Evolutionary conservation across 2,113 vertebrate species (phyloP).

Genomic region (Carassius auratus): DNA sequence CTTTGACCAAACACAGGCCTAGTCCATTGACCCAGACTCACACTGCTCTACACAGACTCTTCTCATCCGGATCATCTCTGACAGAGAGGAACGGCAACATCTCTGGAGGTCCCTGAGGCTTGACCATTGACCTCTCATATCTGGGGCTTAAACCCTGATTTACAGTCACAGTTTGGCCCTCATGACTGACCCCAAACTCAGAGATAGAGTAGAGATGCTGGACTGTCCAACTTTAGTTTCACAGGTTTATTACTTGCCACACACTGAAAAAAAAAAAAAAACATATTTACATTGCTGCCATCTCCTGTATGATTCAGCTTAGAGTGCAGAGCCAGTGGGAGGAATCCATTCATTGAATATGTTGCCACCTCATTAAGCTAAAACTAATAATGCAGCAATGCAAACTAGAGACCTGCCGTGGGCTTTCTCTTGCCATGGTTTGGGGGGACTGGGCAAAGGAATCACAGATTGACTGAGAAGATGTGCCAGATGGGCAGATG

Average conservation of each 20-base stretch:
- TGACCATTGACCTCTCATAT: constrained; percentile 39
- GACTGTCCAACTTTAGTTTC: constrained; percentile 2
- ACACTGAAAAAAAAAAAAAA: too few relatives aligned
- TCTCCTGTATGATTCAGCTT: neutral
- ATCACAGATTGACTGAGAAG: constrained; percentile 28
- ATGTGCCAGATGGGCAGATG: constrained; percentile 55
- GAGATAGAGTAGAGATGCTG: neutral
- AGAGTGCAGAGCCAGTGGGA: neutral
- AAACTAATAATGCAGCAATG: constrained; percentile 3
- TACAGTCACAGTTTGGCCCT: constrained; percentile 43
- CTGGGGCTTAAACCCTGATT: constrained; percentile 49
- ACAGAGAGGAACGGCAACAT: constrained; percentile 28
- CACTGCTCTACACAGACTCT: constrained; percentile 13
- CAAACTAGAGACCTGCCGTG: neutral
- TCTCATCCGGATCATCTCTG: constrained; percentile 33
- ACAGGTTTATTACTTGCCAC: neutral
- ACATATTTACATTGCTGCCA: neutral
- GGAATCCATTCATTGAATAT: neutral
- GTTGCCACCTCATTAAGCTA: neutral
- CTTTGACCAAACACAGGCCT: constrained; percentile 33
- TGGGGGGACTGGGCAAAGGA: constrained; percentile 4
- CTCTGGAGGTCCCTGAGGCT: constrained; percentile 39
- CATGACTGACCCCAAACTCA: constrained; percentile 19
- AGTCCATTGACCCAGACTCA: constrained; percentile 38
- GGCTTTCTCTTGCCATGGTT: neutral